These are phyloP conservation scores for Alligator sinensis DNA, from an alignment of 2,113 vertebrate genomes.

Conservation along the genomic window DNA sequence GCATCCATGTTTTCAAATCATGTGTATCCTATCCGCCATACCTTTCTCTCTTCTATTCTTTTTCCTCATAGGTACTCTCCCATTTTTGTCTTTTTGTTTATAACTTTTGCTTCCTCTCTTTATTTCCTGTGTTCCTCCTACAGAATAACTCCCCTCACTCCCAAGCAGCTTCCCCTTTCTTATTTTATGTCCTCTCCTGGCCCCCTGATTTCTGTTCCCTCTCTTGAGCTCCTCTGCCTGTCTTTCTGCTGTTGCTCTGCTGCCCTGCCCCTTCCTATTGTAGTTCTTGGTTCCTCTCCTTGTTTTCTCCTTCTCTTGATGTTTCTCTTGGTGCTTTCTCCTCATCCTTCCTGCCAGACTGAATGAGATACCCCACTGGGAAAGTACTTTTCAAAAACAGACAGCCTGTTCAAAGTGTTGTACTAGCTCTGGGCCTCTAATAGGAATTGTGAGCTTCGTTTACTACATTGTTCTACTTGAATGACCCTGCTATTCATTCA, in stretches of 20 bases:
- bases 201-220: background rate
- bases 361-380: background rate
- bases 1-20: background rate
- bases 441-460: background rate
- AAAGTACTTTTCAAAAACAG: background rate
- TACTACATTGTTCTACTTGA: background rate
- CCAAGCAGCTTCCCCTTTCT: slow-evolving; percentile 4
- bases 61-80: background rate
- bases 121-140: background rate
- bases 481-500: background rate
- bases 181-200: background rate
- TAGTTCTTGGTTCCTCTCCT: slow-evolving; percentile 11
- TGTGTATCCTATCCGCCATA: background rate
- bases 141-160: background rate
- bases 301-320: background rate
- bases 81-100: background rate
- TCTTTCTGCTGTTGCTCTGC: slow-evolving; percentile 25
- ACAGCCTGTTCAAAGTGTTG: background rate
- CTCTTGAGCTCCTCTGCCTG: background rate
- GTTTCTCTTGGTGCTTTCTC: slow-evolving; percentile 21
- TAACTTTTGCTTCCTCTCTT: background rate
- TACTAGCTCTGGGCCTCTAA: background rate
- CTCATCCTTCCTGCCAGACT: slow-evolving; percentile 8
- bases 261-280: background rate
- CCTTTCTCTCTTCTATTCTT: background rate